These are phyloP conservation scores for Erinaceus europaeus DNA, from an alignment of 2,113 vertebrate species.

Conservation along the genomic window DNA sequence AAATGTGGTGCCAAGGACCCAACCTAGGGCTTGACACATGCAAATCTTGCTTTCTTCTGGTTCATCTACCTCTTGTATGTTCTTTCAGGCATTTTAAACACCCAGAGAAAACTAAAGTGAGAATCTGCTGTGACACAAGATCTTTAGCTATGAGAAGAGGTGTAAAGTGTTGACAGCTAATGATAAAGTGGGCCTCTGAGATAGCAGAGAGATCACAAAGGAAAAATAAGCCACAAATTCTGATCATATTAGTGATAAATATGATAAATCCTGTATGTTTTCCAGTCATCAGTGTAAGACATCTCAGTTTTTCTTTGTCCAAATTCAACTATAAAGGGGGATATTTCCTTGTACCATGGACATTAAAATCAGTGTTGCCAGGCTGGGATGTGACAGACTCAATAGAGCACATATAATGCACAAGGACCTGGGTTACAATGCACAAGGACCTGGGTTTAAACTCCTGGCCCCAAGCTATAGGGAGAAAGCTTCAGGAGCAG, in stretches of 20 bases:
- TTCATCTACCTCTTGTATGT: too few relatives aligned
- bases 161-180: not conserved
- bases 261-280: not conserved
- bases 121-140: not conserved
- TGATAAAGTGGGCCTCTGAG: not conserved
- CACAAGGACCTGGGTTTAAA: too few relatives aligned
- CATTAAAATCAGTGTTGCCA: not conserved
- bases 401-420: too few relatives aligned
- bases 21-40: too few relatives aligned
- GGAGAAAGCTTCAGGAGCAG: too few relatives aligned
- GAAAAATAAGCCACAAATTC: not conserved
- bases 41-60: too few relatives aligned
- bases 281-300: not conserved
- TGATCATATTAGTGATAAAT: not conserved
- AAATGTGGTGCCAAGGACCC: too few relatives aligned
- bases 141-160: not conserved
- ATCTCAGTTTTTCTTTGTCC: not conserved
- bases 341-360: not conserved
- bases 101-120: not conserved
- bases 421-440: too few relatives aligned
- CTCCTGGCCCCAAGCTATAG: too few relatives aligned
- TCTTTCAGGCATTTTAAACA: not conserved
- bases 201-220: not conserved
- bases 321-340: not conserved
- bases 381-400: too few relatives aligned